Evolutionary conservation across 2,113 vertebrate species (phyloP).

Genomic region (Tychaedon coryphoeus): DNA sequence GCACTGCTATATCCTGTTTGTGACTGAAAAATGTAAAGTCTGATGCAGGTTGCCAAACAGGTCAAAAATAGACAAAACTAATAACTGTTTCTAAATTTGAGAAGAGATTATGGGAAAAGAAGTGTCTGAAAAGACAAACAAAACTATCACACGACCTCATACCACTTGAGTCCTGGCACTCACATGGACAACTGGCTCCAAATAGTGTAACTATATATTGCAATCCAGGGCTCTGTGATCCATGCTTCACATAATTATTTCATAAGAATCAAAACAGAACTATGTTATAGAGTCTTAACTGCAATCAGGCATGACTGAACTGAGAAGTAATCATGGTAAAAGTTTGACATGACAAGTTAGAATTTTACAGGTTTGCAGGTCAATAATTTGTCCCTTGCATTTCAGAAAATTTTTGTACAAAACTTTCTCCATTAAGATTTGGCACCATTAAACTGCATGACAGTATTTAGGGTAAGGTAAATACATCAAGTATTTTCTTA

Average conservation of each 20-base stretch:
- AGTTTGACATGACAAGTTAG: not conserved
- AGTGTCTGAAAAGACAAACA: not conserved
- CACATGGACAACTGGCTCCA: not conserved
- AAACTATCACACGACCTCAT: not conserved
- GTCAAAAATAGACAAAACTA: not conserved
- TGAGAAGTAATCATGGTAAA: not conserved
- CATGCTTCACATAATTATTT: not conserved
- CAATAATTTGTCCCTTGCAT: not conserved
- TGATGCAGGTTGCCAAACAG: not conserved
- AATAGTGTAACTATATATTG: accelerated
- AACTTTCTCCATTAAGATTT: not conserved
- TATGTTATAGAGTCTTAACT: not conserved
- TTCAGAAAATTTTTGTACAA: not conserved
- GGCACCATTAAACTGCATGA: not conserved
- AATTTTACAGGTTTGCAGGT: not conserved
- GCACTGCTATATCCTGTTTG: not conserved
- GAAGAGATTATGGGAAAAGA: not conserved
- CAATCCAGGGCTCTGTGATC: not conserved
- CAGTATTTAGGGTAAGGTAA: not conserved
- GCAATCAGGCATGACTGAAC: not conserved
- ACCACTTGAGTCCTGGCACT: not conserved
- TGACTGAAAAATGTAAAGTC: not conserved
- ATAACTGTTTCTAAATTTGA: not conserved
- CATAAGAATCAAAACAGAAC: not conserved
- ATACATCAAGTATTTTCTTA: not conserved